Base-by-base conservation (phyloP, 35 echinoderm and acorn worm genomes). In the Heliocidaris erythrogramma region DNA sequence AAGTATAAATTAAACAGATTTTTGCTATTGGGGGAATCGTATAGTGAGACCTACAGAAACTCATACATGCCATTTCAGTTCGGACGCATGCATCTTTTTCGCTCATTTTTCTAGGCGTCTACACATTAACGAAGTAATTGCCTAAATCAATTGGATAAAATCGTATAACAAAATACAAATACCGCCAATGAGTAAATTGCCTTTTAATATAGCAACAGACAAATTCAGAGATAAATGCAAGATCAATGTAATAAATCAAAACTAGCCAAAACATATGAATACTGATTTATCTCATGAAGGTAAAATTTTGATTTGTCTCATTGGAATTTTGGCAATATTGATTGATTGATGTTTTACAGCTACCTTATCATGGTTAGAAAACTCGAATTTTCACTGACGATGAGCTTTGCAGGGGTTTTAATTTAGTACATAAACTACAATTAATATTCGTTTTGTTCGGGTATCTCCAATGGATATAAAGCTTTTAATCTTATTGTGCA, bases 1-100 rank as follows among this genome's bases (percentile, higher is more conserved):
- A 78, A 78, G n/a, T n/a, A 78, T 78, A 78, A 21, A 78, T 78
- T n/a, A 78, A 78, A 78, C 27, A 78, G 65, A 78, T n/a, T n/a
- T 21, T 78, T 78, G 65, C n/a, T 78, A 78, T 69, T 18, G 65
- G 7, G 27, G 65, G 21, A 78, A 78, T 78, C 27, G 65, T 24
- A 27, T 78, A 56, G 21, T 27, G 7, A 24, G 65, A 27, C 27
- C 4, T 17, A 42, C 35, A 42, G 35, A 42, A 42, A 42, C 35
- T 3, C 3, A 2, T 78, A 18, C 65, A 78, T 78, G 21, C 21
- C 18, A 78, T 78, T 27, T 78, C 27, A 21, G 6, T 24, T 17
- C 27, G 27, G 65, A 27, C 27, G 65, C 27, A n/a, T 7, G 18
- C 65, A 78, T 78, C 65, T 27, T 27, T 78, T 78, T 78, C 21